Evolutionary conservation across 2,797 vertebrate species (phyloP).

Genomic region (Crotalus adamanteus): DNA sequence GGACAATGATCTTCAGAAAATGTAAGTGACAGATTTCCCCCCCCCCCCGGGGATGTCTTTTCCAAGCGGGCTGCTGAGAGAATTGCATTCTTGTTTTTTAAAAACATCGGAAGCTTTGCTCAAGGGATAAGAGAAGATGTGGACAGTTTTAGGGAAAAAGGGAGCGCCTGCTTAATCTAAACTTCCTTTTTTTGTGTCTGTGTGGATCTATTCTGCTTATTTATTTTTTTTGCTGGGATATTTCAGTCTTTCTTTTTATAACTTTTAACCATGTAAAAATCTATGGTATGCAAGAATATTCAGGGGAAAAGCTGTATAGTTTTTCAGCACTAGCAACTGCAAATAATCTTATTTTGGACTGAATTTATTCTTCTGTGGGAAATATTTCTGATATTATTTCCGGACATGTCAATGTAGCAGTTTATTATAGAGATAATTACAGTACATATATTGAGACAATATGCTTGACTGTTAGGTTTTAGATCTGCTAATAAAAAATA

Average conservation of each 20-base stretch:
- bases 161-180: slow-evolving; percentile 3
- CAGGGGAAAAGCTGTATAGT: not conserved
- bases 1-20: slow-evolving; percentile 57
- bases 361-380: slow-evolving; percentile 33
- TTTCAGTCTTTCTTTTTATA: slow-evolving; percentile 25
- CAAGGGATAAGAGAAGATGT: not conserved
- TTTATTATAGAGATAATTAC: slow-evolving; percentile 33
- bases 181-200: not conserved
- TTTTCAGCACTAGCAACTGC: slow-evolving; percentile 20
- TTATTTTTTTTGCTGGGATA: not conserved
- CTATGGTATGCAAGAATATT: not conserved
- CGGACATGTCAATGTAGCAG: slow-evolving; percentile 4
- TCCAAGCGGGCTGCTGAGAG: not conserved
- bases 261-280: slow-evolving; percentile 26
- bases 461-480: not conserved
- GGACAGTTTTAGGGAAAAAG: not conserved
- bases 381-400: not conserved
- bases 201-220: slow-evolving; percentile 7
- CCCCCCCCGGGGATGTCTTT: not conserved
- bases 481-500: slow-evolving; percentile 40
- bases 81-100: rapidly evolving
- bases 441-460: not conserved
- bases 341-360: slow-evolving; percentile 10
- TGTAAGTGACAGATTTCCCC: slow-evolving; percentile 45
- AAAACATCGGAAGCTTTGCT: not conserved